Conservation (phyloP, 2,797 vertebrate genomes). For the Sebastes alutus region DNA sequence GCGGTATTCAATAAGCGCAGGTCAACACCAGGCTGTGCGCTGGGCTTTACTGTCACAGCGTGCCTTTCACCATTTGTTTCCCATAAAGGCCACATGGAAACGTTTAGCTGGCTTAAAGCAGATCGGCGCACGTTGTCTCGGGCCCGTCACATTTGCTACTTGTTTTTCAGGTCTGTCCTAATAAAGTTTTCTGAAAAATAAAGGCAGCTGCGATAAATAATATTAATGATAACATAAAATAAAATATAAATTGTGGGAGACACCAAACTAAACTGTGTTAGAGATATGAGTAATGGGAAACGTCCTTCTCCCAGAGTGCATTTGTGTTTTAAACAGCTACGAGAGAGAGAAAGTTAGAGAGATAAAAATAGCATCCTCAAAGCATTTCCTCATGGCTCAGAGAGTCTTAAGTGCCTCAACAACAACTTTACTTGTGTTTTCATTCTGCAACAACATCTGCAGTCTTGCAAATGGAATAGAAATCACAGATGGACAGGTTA, state of each 20-base stretch:
- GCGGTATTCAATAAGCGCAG: conserved; percentile 82
- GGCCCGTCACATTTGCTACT: conserved; percentile 87
- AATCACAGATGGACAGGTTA: conserved; percentile 52
- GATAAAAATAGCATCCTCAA: conserved; percentile 56
- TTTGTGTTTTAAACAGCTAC: conserved; percentile 12
- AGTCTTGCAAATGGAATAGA: conserved; percentile 35
- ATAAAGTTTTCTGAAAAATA: conserved; percentile 67
- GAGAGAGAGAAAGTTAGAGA: not conserved
- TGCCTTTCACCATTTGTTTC: conserved; percentile 91
- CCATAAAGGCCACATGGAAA: conserved; percentile 93
- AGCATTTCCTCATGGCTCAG: conserved; percentile 40
- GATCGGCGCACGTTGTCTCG: conserved; percentile 76
- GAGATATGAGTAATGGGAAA: conserved; percentile 31
- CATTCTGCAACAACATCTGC: conserved; percentile 52
- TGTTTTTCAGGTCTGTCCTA: conserved; percentile 80
- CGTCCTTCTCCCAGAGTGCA: not conserved
- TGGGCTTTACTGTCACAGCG: conserved; percentile 81
- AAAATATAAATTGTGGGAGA: not conserved
- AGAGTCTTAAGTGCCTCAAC: conserved; percentile 30
- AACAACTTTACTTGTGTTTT: conserved; percentile 41
- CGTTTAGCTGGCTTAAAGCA: conserved; percentile 86
- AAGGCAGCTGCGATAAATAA: conserved; percentile 30
- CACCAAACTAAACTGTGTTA: conserved; percentile 30
- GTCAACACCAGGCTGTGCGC: conserved; percentile 76
- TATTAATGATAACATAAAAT: conserved; percentile 14